These are phyloP conservation scores for Alosa sapidissima DNA, from an alignment of 2,797 vertebrate species.

Conservation along the genomic window DNA sequence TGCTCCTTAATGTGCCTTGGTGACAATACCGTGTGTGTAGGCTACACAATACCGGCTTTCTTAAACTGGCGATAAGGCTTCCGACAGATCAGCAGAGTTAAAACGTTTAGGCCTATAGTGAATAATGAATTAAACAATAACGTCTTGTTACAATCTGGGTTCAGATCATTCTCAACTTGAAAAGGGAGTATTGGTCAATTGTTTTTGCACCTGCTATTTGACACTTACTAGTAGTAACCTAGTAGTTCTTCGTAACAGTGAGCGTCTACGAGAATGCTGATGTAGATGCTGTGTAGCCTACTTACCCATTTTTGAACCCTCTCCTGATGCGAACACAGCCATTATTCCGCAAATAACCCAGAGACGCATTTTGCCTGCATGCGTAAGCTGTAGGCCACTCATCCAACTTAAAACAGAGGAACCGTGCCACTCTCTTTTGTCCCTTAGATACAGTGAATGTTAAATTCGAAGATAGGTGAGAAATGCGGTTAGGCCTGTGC, in stretches of 20 bases:
- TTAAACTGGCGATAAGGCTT: background rate
- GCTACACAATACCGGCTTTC: background rate
- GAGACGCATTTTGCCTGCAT: background rate
- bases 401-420: background rate
- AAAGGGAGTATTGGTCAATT: background rate
- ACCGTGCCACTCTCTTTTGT: background rate
- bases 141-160: background rate
- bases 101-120: background rate
- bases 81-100: background rate
- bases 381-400: background rate
- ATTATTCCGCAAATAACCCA: background rate
- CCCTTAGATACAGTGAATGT: background rate
- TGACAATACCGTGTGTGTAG: too few species aligned
- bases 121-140: background rate
- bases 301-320: background rate
- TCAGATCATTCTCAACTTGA: background rate
- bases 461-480: background rate
- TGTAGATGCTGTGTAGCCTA: too few species aligned
- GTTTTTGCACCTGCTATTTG: background rate
- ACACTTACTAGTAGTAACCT: background rate
- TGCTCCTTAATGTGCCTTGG: constrained; percentile 32
- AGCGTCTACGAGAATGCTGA: background rate
- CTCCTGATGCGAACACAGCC: background rate
- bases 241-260: background rate
- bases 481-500: background rate